Percentiles rank a stretch among this genome's conserved stretches.
These are phyloP conservation scores for Corythaeola cristata DNA, from an alignment of 2,113 vertebrate genomes.

Conservation along the genomic window DNA sequence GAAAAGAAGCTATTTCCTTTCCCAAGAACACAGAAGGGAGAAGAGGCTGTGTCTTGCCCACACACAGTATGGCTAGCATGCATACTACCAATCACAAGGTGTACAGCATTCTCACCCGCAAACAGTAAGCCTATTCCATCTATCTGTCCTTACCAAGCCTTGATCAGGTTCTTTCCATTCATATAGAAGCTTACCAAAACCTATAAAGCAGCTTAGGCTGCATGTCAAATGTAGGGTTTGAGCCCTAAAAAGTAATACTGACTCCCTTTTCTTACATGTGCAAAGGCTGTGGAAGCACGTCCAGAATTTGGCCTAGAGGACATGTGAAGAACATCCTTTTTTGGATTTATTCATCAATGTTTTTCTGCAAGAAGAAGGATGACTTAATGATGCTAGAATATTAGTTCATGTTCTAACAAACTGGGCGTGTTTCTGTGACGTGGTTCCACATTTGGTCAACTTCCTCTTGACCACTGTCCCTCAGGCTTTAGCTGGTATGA, in stretches of 20 bases:
- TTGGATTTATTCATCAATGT: neutral
- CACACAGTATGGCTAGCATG: slow-evolving; percentile 53
- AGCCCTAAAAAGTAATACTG: neutral
- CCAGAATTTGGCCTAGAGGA: neutral
- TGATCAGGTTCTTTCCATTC: neutral
- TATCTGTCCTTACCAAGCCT: neutral
- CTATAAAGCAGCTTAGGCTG: neutral
- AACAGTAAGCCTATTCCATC: neutral
- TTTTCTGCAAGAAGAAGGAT: neutral
- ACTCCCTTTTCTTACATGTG: neutral
- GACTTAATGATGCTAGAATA: neutral
- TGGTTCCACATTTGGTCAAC: neutral
- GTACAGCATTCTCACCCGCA: neutral
- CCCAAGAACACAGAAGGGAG: slow-evolving; percentile 50
- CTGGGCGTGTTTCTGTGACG: neutral
- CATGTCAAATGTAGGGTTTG: neutral
- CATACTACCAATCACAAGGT: neutral
- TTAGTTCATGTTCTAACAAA: neutral
- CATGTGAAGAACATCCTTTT: neutral
- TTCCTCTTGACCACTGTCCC: neutral
- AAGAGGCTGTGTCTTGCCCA: slow-evolving; percentile 49
- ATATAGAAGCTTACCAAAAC: neutral
- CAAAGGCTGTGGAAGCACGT: neutral
- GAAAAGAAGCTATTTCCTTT: slow-evolving; percentile 43
- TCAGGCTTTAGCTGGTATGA: neutral